A percentile compares a stretch with the other conserved stretches of the same genome.
These are phyloP conservation scores for Troides aeacus DNA, from an alignment of 2,888 invertebrate species.

Conservation along the genomic window DNA sequence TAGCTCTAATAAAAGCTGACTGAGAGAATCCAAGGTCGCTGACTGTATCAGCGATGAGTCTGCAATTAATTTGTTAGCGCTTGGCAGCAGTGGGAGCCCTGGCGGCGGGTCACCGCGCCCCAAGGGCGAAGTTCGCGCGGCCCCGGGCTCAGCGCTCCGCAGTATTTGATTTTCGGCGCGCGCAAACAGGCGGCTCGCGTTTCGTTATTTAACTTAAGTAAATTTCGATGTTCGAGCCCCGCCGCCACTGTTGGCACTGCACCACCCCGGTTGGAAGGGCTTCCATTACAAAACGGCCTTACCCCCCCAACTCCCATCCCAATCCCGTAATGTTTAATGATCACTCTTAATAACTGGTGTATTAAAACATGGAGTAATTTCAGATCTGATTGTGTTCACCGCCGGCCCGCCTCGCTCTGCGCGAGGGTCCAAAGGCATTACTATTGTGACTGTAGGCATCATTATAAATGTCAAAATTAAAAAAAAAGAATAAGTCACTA, in stretches of 20 bases:
- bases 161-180: slow-evolving; percentile 63
- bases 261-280: slow-evolving; percentile 43
- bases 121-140: slow-evolving; percentile 48
- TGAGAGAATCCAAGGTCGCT: too few relatives aligned
- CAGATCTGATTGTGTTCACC: not conserved
- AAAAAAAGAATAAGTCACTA: too few relatives aligned
- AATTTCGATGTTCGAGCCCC: slow-evolving; percentile 75
- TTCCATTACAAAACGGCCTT: slow-evolving; percentile 35
- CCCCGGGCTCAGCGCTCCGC: slow-evolving; percentile 49
- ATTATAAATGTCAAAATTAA: too few relatives aligned
- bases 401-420: too few relatives aligned
- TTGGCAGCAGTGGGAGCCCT: slow-evolving; percentile 10
- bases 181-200: slow-evolving; percentile 76
- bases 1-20: too few relatives aligned
- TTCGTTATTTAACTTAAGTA: slow-evolving; percentile 79
- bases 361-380: slow-evolving; percentile 13
- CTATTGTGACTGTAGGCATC: too few relatives aligned
- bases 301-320: slow-evolving; percentile 43
- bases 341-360: not conserved
- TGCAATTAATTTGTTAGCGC: not conserved
- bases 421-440: too few relatives aligned
- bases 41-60: too few relatives aligned
- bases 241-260: slow-evolving; percentile 58
- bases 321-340: slow-evolving; percentile 22
- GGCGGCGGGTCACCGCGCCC: slow-evolving; percentile 44